phyloP scores from a whole-genome alignment of 2,888 invertebrate species.

The Sarcophaga carnaria region DNA sequence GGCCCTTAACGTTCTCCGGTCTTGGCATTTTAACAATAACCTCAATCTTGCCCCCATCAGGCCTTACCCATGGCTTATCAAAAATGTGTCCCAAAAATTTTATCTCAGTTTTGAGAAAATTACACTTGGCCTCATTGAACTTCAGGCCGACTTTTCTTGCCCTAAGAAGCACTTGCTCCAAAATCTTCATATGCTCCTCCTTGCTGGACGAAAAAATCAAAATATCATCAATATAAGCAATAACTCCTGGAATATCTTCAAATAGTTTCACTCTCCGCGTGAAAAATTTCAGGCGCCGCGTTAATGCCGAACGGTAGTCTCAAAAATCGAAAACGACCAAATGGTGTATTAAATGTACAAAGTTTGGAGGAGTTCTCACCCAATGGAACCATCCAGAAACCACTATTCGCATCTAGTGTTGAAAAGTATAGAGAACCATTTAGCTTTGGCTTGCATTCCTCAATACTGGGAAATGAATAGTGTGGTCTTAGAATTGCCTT shows the following conservation, averaged over 20 bases:
- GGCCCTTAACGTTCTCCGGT: no score
- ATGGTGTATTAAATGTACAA: slow-evolving; percentile 71
- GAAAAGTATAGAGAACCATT: slow-evolving; percentile 41
- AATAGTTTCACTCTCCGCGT: slow-evolving; percentile 59
- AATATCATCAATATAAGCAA: slow-evolving; percentile 67
- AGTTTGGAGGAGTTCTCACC: slow-evolving; percentile 69
- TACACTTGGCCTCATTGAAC: neutral
- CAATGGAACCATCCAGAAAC: slow-evolving; percentile 71
- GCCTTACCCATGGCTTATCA: neutral
- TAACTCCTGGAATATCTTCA: slow-evolving; percentile 49
- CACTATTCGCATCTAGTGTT: slow-evolving; percentile 47
- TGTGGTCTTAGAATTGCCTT: slow-evolving; percentile 62
- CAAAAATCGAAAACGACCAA: slow-evolving; percentile 69
- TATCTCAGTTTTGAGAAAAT: slow-evolving; percentile 3
- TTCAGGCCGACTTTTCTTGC: neutral
- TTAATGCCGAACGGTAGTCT: slow-evolving; percentile 66
- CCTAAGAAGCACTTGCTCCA: neutral
- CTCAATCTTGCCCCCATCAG: no score
- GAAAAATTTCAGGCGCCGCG: slow-evolving; percentile 63
- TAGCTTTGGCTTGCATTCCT: slow-evolving; percentile 56
- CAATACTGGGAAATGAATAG: slow-evolving; percentile 56
- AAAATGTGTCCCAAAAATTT: slow-evolving; percentile 33
- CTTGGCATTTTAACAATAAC: no score
- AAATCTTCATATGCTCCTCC: neutral
- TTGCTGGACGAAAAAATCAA: slow-evolving; percentile 1